Evolutionary conservation across 2,888 invertebrate genomes (phyloP).

Genomic region (Alloscopus bannaensis): DNA sequence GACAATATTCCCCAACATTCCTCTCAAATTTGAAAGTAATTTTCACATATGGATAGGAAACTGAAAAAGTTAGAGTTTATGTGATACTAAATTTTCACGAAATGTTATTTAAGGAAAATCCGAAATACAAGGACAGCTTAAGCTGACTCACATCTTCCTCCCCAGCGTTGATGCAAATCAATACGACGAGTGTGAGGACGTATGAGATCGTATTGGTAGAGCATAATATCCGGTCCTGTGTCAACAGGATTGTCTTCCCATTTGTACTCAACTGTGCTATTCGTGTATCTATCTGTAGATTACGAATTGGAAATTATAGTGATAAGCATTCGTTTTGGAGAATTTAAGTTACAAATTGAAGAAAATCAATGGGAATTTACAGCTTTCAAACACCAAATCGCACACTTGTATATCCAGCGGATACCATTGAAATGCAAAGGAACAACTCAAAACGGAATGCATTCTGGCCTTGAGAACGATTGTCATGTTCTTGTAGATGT

Average conservation of each 20-base stretch:
- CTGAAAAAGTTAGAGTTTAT: no score
- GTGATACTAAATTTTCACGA: no score
- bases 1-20: conserved; percentile 88
- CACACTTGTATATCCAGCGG: conserved; percentile 92
- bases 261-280: conserved; percentile 11
- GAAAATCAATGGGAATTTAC: conserved; percentile 79
- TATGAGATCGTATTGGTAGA: conserved; percentile 59
- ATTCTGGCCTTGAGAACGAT: conserved; percentile 87
- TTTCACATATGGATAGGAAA: conserved; percentile 82
- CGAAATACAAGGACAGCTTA: no score
- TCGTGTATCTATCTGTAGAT: conserved; percentile 8
- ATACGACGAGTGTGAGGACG: conserved; percentile 23
- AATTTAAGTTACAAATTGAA: background rate
- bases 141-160: conserved; percentile 38
- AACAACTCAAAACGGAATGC: conserved; percentile 90
- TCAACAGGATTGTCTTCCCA: conserved; percentile 43
- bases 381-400: conserved; percentile 89
- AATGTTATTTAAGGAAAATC: no score
- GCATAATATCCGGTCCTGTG: conserved; percentile 17
- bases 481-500: conserved; percentile 87
- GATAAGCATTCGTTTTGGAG: background rate
- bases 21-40: conserved; percentile 88
- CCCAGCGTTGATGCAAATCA: conserved; percentile 54
- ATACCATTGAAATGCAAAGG: conserved; percentile 91
- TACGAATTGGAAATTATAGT: background rate